A percentile compares a stretch with the other conserved stretches of the same genome.
Evolutionary conservation across 2,797 vertebrate species (phyloP).

Genomic region (Manis crassicaudata): DNA sequence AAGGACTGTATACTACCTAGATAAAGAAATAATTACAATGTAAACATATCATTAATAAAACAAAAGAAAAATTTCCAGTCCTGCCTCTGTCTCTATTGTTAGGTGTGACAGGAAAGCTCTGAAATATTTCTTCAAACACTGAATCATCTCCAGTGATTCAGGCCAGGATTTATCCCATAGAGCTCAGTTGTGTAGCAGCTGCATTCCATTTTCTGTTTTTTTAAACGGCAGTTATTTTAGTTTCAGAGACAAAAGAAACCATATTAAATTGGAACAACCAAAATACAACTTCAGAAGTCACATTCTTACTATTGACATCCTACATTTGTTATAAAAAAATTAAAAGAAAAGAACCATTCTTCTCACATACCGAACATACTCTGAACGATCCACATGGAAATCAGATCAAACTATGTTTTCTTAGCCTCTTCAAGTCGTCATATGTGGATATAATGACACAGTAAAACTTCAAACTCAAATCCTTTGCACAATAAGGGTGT

Average conservation of each 20-base stretch:
- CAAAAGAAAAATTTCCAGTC: constrained; percentile 36
- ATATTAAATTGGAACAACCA: background rate
- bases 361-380: background rate
- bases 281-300: constrained; percentile 37
- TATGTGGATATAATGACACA: background rate
- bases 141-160: constrained; percentile 48
- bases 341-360: background rate
- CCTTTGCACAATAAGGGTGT: background rate
- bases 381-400: background rate
- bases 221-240: constrained; percentile 11
- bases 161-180: constrained; percentile 1
- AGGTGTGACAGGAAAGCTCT: constrained; percentile 41
- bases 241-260: constrained; percentile 51
- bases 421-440: background rate
- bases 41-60: constrained; percentile 1
- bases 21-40: constrained; percentile 60
- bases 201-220: constrained; percentile 7
- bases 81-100: background rate
- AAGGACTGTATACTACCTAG: background rate
- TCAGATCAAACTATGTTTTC: background rate
- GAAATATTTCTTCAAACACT: constrained; percentile 36
- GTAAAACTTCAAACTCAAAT: constrained; percentile 5
- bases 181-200: background rate
- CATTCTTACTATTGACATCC: background rate
- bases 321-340: background rate